Evolutionary conservation across 2,888 invertebrate genomes (phyloP).

Genomic region (Nomada goodeniana): DNA sequence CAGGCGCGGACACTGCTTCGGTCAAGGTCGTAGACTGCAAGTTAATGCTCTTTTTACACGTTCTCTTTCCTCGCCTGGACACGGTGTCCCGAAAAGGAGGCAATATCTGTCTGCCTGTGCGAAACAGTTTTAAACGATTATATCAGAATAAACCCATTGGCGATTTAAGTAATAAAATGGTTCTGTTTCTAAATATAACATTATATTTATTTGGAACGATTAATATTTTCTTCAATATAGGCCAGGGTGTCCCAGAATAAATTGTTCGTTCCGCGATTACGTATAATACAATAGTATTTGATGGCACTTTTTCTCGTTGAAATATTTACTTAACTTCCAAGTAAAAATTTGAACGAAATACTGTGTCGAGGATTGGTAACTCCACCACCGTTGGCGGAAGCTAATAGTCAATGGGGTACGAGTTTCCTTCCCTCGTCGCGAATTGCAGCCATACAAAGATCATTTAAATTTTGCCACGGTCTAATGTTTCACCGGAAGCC

Average conservation of each 20-base stretch:
- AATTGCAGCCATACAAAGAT: constrained; percentile 36
- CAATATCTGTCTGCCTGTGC: constrained; percentile 7
- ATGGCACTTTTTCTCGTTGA: neutral
- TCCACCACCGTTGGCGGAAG: constrained; percentile 93
- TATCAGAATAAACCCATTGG: neutral
- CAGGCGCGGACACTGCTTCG: constrained; percentile 80
- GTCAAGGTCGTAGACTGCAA: constrained; percentile 81
- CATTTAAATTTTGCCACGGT: constrained; percentile 3
- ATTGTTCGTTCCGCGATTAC: neutral
- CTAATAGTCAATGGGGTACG: constrained; percentile 90
- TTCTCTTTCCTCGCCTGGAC: constrained; percentile 74
- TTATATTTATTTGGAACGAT: neutral
- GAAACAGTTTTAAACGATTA: neutral
- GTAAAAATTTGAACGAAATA: constrained; percentile 41
- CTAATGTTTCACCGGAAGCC: constrained; percentile 2
- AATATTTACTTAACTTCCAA: neutral
- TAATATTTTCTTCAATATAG: neutral
- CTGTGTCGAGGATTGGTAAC: constrained; percentile 89
- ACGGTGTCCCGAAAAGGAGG: constrained; percentile 72
- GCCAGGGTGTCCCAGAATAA: too few relatives aligned
- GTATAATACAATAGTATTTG: neutral
- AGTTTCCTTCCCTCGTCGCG: constrained; percentile 90
- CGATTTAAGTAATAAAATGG: neutral
- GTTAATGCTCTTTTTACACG: constrained; percentile 79
- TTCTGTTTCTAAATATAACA: neutral